Conservation (phyloP, 2,797 vertebrate species). For the Lagorchestes hirsutus region DNA sequence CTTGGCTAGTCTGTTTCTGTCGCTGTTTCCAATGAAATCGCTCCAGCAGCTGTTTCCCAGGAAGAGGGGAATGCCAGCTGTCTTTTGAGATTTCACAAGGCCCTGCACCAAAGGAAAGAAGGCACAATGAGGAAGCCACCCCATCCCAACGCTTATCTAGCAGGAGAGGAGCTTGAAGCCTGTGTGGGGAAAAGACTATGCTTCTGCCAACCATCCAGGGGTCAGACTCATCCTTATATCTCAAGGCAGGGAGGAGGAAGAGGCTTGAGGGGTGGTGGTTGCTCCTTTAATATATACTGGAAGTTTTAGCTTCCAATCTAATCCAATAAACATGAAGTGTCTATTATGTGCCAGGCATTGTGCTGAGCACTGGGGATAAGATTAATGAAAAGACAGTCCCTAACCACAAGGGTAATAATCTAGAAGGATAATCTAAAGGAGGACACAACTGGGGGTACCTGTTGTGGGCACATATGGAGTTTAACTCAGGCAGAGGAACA, state of each 20-base stretch:
- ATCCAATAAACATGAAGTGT: neutral
- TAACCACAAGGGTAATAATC: neutral
- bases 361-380: neutral
- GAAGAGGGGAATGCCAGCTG: neutral
- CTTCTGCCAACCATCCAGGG: neutral
- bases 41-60: slow-evolving; percentile 2
- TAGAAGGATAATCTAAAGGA: slow-evolving; percentile 18
- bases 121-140: neutral
- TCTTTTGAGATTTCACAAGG: neutral
- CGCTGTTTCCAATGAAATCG: neutral
- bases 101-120: neutral
- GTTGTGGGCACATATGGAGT: neutral
- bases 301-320: neutral
- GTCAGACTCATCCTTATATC: neutral
- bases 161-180: neutral
- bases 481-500: neutral
- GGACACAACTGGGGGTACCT: neutral
- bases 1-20: neutral
- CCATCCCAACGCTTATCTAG: neutral
- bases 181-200: neutral
- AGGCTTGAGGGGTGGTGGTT: neutral
- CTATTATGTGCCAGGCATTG: neutral
- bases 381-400: neutral
- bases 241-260: neutral
- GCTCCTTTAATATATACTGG: neutral